phyloP scores from a whole-genome alignment of 2,113 vertebrate species.

The Platysteira castanea region DNA sequence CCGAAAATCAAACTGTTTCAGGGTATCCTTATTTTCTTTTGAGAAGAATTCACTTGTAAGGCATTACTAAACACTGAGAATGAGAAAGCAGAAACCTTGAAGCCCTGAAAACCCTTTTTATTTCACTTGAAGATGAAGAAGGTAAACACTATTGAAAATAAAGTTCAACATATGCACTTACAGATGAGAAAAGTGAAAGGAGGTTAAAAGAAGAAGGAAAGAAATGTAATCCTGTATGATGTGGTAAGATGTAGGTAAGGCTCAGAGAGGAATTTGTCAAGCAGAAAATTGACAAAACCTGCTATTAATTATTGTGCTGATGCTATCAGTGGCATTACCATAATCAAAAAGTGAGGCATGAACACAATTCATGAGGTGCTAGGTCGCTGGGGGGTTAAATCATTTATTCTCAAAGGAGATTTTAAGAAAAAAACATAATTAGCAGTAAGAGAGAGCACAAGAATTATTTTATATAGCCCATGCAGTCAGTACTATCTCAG shows the following conservation, averaged over 20 bases:
- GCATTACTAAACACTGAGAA: background rate
- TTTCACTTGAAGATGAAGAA: background rate
- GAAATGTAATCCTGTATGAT: slow-evolving; percentile 30
- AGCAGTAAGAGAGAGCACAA: background rate
- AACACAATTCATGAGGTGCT: background rate
- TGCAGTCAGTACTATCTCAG: background rate
- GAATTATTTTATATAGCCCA: background rate
- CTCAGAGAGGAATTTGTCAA: slow-evolving; percentile 54
- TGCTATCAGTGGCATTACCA: slow-evolving; percentile 61
- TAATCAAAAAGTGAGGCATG: slow-evolving; percentile 64
- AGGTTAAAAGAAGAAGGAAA: slow-evolving; percentile 38
- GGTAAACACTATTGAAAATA: background rate
- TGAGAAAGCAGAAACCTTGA: background rate
- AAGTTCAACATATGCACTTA: background rate
- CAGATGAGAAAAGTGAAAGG: background rate
- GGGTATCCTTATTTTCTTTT: background rate
- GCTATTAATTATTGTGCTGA: slow-evolving; percentile 69
- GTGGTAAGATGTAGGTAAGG: slow-evolving; percentile 59
- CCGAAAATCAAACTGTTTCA: background rate
- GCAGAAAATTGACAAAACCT: slow-evolving; percentile 72
- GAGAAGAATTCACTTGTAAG: background rate
- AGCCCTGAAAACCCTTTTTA: background rate
- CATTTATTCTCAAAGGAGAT: slow-evolving; percentile 34
- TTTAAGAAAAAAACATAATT: slow-evolving; percentile 38
- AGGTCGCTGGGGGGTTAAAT: slow-evolving; percentile 52